Percentiles rank a stretch among this genome's conserved stretches.
These are phyloP conservation scores for Hypanus sabinus DNA, from an alignment of 2,113 vertebrate species.

Conservation along the genomic window DNA sequence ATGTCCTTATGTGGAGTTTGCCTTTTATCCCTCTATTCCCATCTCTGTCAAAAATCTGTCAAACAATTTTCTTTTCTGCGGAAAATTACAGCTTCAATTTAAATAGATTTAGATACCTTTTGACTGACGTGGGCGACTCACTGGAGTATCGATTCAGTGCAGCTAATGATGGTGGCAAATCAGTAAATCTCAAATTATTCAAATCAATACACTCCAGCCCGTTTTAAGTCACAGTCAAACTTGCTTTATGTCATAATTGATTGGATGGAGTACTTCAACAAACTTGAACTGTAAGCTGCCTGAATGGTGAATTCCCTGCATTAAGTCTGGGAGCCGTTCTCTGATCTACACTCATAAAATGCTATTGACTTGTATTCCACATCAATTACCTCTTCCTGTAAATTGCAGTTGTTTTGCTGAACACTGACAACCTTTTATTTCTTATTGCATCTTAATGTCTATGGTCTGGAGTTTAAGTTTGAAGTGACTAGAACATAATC, in stretches of 20 bases:
- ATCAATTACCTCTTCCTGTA: not conserved
- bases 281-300: not conserved
- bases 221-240: not conserved
- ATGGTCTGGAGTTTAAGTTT: not conserved
- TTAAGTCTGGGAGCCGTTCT: not conserved
- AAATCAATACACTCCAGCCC: not conserved
- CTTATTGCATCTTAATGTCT: not conserved
- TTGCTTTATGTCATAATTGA: constrained; percentile 30
- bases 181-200: not conserved
- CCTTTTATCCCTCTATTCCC: constrained; percentile 7
- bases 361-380: not conserved
- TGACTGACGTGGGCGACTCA: not conserved
- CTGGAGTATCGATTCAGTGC: not conserved
- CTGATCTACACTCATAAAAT: not conserved
- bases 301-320: not conserved
- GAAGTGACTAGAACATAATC: not conserved
- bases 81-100: not conserved
- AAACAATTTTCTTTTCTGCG: not conserved
- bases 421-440: constrained; percentile 17
- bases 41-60: constrained; percentile 28
- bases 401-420: not conserved
- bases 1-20: not conserved
- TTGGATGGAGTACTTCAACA: not conserved
- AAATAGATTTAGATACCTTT: not conserved
- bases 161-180: not conserved